Base-by-base conservation (phyloP, 2,113 vertebrate genomes). In the Hippocampus zosterae region DNA sequence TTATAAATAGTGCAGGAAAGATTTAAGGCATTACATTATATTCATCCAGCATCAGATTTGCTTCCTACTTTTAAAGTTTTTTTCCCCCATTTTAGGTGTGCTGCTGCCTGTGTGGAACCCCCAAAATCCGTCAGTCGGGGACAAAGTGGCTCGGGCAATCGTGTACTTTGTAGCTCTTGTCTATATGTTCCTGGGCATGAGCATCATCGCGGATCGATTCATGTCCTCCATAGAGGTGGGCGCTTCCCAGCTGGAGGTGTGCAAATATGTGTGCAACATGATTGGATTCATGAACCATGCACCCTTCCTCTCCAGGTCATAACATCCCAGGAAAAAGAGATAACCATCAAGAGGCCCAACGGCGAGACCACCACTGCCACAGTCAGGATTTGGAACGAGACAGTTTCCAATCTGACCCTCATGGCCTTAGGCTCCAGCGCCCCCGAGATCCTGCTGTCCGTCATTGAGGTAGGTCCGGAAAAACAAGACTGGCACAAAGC, bases 111-210 rank as follows among this genome's bases (percentile, higher is more conserved):
- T 93, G 42, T 94, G 93, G 93, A 91, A 93, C 71, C 93, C 94
- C 15, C 92, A 91, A 74, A 93, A 94, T 76, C 93, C 94, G 0
- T 94, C 94, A 1, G 92, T 92, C 0, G 94, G 93, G 1, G 93
- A 94, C 73, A 93, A 93, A 78, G 93, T 93, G 74, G 93, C 94
- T 0, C 88, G 93, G 3, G 91, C 93, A 75, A 93, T 94, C 0
- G 93, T 94, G n/a, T 94, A 94, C 81, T 93, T 94, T 16, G 93
- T 93, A 61, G 94, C 93, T 0, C 79, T 94, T 67, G 87, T 94
- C 69, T 94, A 94, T 66, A 94, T 94, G 92, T 94, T 94, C 84
- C 83, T 94, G 80, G 93, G 93, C 29, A 94, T 94, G 93, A 93
- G 92, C 41, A 94, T 94, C 61, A 92, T 94, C 37, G 94, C 94